Evolutionary conservation across 2,888 invertebrate species (phyloP).

Genomic region (Amiota mariae): DNA sequence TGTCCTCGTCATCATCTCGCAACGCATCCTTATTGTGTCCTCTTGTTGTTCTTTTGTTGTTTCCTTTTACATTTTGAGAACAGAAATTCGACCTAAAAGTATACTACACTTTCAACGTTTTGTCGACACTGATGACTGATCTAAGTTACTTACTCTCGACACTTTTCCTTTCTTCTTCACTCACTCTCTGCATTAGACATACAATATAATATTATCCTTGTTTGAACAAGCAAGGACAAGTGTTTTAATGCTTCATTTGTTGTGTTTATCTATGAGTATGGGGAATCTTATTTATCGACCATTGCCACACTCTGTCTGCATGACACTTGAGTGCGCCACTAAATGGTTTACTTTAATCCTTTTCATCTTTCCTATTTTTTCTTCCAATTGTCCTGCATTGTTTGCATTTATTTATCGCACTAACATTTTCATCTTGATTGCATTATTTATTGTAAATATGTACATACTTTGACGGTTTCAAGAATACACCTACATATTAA

Average conservation of each 20-base stretch:
- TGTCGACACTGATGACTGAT: constrained; percentile 29
- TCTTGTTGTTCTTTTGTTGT: constrained; percentile 12
- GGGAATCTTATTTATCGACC: background rate
- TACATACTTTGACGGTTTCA: constrained; percentile 24
- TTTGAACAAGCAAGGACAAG: constrained; percentile 52
- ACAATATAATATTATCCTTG: constrained; percentile 10
- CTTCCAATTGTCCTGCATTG: constrained; percentile 6
- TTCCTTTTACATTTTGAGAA: constrained; percentile 58
- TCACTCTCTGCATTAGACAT: no score
- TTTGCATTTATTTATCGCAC: constrained; percentile 8
- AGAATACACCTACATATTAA: constrained; percentile 11
- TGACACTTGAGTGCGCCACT: constrained; percentile 18
- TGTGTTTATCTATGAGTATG: constrained; percentile 59
- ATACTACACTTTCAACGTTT: constrained; percentile 31
- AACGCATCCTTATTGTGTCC: background rate
- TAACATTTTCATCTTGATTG: constrained; percentile 7
- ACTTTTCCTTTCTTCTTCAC: no score
- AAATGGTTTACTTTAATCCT: constrained; percentile 29
- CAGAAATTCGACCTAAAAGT: constrained; percentile 51
- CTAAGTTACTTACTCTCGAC: no score
- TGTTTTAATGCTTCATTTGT: constrained; percentile 71
- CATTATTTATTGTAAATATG: constrained; percentile 13
- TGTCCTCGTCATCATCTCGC: constrained; percentile 19
- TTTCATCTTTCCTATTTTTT: background rate
- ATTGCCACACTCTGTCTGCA: background rate